These are phyloP conservation scores for Drosophila murphyi DNA, from an alignment of 1,140 invertebrate species.

Conservation along the genomic window DNA sequence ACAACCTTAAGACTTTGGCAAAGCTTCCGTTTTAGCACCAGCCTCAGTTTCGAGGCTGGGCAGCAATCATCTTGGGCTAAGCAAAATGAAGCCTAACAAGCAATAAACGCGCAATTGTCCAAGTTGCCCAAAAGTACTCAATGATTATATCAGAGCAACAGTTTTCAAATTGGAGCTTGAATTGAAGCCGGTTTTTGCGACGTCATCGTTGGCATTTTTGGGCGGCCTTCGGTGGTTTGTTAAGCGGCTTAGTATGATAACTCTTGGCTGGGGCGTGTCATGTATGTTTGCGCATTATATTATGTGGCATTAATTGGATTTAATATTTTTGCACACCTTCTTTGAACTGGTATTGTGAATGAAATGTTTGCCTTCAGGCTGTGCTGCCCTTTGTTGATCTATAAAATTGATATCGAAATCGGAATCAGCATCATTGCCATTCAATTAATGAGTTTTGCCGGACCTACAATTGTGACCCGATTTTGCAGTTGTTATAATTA, in stretches of 20 bases:
- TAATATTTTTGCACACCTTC: slow-evolving; percentile 65
- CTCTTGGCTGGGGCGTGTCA: slow-evolving; percentile 50
- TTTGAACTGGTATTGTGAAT: neutral
- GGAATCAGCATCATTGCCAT: slow-evolving; percentile 41
- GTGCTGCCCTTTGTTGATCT: slow-evolving; percentile 31
- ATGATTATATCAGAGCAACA: slow-evolving; percentile 36
- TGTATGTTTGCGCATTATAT: slow-evolving; percentile 47
- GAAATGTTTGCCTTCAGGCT: slow-evolving; percentile 26
- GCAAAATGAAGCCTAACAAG: slow-evolving; percentile 45
- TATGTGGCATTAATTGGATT: slow-evolving; percentile 77
- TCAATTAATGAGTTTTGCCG: slow-evolving; percentile 8
- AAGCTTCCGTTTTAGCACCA: slow-evolving; percentile 41
- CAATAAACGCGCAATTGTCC: slow-evolving; percentile 48
- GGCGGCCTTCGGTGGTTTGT: slow-evolving; percentile 51
- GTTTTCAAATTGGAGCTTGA: slow-evolving; percentile 3
- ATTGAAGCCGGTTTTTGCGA: slow-evolving; percentile 53
- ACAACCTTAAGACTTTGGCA: slow-evolving; percentile 25
- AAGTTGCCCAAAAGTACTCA: slow-evolving; percentile 6
- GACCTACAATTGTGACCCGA: slow-evolving; percentile 27
- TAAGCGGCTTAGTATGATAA: slow-evolving; percentile 56
- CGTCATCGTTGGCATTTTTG: slow-evolving; percentile 42
- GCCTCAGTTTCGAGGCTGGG: slow-evolving; percentile 41
- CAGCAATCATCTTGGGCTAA: slow-evolving; percentile 26
- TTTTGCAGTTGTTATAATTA: slow-evolving; percentile 70
- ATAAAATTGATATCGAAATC: slow-evolving; percentile 24